These are phyloP conservation scores for Campodea augens DNA, from an alignment of 1,140 invertebrate species.

Conservation along the genomic window DNA sequence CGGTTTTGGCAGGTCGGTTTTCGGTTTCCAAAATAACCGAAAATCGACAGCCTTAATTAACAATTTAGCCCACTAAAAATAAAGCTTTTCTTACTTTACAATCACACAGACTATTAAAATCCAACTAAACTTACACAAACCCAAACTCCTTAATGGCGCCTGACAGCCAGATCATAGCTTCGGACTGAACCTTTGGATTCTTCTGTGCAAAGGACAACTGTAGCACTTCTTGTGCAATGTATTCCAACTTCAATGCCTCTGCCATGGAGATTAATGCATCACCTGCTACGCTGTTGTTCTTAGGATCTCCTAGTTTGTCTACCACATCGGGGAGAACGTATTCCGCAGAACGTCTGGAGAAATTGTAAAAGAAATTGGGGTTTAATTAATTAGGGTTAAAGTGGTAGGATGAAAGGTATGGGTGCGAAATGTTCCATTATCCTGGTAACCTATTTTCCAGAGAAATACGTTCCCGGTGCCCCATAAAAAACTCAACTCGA, in stretches of 20 bases:
- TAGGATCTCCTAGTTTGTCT: slow-evolving; percentile 66
- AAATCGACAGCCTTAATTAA: too few relatives aligned
- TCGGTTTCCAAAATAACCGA: too few relatives aligned
- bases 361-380: slow-evolving; percentile 1
- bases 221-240: slow-evolving; percentile 46
- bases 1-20: too few relatives aligned
- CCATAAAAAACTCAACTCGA: too few relatives aligned
- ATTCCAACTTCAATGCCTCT: slow-evolving; percentile 55
- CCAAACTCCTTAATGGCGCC: slow-evolving; percentile 69
- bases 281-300: slow-evolving; percentile 46
- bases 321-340: slow-evolving; percentile 57
- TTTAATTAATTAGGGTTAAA: too few relatives aligned
- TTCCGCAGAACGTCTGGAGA: slow-evolving; percentile 43
- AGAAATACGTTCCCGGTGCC: too few relatives aligned
- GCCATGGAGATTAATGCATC: slow-evolving; percentile 54
- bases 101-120: slow-evolving; percentile 1
- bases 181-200: slow-evolving; percentile 77
- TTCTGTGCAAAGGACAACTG: slow-evolving; percentile 63
- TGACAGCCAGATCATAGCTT: slow-evolving; percentile 58
- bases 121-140: slow-evolving; percentile 33
- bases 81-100: background rate
- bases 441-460: too few relatives aligned
- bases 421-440: too few relatives aligned
- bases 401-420: too few relatives aligned
- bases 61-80: too few relatives aligned